Evolutionary conservation across 53 echinoderm and acorn worm genomes (phyloP), one percentile per base, ranked within the genome.

Genomic region (Holothuria scabra): DNA sequence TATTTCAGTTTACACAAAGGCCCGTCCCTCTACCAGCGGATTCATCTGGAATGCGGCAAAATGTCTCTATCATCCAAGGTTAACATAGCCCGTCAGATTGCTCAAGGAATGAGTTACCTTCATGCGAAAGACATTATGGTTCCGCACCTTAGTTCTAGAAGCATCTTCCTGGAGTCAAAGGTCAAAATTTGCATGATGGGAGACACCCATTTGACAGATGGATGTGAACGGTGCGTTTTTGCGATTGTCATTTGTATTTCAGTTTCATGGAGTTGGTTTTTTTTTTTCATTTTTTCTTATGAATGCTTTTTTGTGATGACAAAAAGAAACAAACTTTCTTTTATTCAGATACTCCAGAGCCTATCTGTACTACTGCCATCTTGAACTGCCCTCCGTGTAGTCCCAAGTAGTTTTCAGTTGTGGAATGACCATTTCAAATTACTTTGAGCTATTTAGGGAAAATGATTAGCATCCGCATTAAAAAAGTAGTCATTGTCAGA

Each of bases 21-120:
- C 21, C 90, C 94, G 9, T 94, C 99, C 52, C 92, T 99, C 59
- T 99, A 90, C 74, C 83, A 99, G 19, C 89, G 91, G 65, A 62
- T 99, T 1, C 99, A 99, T 81, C 19, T 91, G n/a, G 88, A 92
- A 24, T 87, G 87, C 32, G 90, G 88, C 14, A 89, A 84, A 49
- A 66, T 94, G 25, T 86, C 89, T 1, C 85, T 92, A 18, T 83
- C 92, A 1, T 88, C 90, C 22, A 87, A 87, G 62, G 84, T 93
- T n/a, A 85, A 91, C 88, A 85, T 99, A 3, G 99, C 94, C 37
- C 85, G 92, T 4, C 99, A 99, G 90, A 91, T 99, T 20, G 94
- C 94, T 21, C 99, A 99, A 76, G 99, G 92, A 13, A 94, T 99
- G 89, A 94, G 99, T 7, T 99, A 99, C 80, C 87, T 99, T 16